These are phyloP conservation scores for Ophioninae sp. DNA, from an alignment of 2,888 invertebrate genomes.

Conservation along the genomic window DNA sequence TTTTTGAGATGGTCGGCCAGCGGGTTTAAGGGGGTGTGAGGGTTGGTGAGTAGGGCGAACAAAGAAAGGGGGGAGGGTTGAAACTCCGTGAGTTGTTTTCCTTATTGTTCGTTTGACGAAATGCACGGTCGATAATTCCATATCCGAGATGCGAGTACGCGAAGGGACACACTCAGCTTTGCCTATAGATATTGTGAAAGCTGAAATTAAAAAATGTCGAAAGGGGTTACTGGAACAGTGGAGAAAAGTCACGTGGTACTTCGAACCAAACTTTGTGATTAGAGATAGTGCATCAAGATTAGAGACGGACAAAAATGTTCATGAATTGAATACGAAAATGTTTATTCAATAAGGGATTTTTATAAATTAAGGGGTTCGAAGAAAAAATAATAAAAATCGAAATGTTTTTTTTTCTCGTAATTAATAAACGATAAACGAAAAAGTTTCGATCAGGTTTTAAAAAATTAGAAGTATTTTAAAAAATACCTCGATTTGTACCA, in stretches of 20 bases:
- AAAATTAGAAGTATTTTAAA: no score
- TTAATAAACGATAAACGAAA: no score
- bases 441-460: no score
- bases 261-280: not conserved
- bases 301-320: not conserved
- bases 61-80: not conserved
- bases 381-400: no score
- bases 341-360: no score
- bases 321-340: no score
- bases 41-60: not conserved
- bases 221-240: not conserved
- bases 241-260: not conserved
- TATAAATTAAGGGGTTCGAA: no score
- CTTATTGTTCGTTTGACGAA: conserved; percentile 10
- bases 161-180: not conserved
- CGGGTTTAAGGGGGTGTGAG: not conserved
- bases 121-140: conserved; percentile 35
- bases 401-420: no score
- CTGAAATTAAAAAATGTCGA: conserved; percentile 16
- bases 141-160: conserved; percentile 12
- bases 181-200: not conserved
- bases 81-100: not conserved
- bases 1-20: not conserved
- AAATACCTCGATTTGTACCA: no score
- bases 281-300: not conserved